Evolutionary conservation across 2,888 invertebrate genomes (phyloP), one percentile per base, ranked within the genome.

Genomic region (Rhorus exstirpatorius): DNA sequence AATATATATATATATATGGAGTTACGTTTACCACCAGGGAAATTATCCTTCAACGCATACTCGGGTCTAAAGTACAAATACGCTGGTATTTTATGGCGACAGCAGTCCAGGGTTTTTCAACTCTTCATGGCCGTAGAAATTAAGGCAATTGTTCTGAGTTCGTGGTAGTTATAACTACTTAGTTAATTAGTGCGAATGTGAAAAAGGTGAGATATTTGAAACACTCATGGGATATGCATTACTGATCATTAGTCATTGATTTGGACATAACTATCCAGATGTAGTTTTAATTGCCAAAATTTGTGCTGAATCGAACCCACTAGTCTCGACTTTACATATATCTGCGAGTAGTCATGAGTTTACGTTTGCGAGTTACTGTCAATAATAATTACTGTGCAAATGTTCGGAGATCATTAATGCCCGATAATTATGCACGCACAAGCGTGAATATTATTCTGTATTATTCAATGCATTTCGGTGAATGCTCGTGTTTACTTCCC

Each of bases 31-130:
- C 53, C 38, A 65, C 31, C 65, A 31, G 53, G 70, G 19, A 65
- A 60, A 83, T 79, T 61, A 80, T 82, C 65, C 60, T 79, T 82
- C 78, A 80, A 26, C 38, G 63, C 65, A 65, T 17, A 53, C 61
- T 61, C 7, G 53, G 26, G 7, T 21, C 19, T 4, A 2, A 24
- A 14, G 49, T 60, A 68, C 12, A 17, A 71, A 63, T 49, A 55
- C 35, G 12, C 4, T 41, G 51, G 63, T 83, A 68, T n/a, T 55
- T 79, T 81, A 81, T 71, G 60, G 65, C 26, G 61, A 84, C 68
- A 81, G 26, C 41, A 53, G 55, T 63, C 58, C 55, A 61, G 55
- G 75, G 53, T 74, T 71, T 61, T 63, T 65, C 53, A 81, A 58
- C 65, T 72, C 55, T 58, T 46, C 71, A 60, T 76, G 75, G 51